Evolutionary conservation across 2,113 vertebrate species (phyloP).

Genomic region (Pygoscelis adeliae): DNA sequence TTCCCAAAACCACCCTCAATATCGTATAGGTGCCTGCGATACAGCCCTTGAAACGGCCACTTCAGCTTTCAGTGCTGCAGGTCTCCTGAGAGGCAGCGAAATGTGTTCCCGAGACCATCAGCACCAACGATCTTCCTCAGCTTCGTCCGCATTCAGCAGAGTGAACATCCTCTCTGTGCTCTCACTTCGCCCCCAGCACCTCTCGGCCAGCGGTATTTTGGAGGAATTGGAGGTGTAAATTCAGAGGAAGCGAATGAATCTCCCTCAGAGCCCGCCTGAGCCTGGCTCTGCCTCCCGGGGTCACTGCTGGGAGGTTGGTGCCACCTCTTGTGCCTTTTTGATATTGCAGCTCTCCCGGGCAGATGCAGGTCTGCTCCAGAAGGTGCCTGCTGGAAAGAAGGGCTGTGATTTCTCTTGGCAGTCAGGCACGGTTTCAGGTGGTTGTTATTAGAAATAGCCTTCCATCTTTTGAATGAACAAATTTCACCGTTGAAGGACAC

Average conservation of each 20-base stretch:
- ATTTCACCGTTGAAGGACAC: not conserved
- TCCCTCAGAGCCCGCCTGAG: rapidly evolving
- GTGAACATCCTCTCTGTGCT: rapidly evolving
- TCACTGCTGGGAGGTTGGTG: not conserved
- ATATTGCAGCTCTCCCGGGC: not conserved
- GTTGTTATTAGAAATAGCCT: not conserved
- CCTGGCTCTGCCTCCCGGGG: not conserved
- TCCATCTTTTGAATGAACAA: not conserved
- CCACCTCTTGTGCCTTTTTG: not conserved
- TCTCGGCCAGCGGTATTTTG: not conserved
- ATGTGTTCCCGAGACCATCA: not conserved
- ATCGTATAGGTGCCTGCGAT: not conserved
- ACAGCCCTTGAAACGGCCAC: not conserved
- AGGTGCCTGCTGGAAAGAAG: not conserved
- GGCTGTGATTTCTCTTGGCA: not conserved
- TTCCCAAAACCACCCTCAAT: not conserved
- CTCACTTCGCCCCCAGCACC: not conserved
- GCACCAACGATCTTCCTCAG: rapidly evolving
- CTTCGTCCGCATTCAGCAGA: rapidly evolving
- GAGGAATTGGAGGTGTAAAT: not conserved
- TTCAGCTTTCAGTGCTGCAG: not conserved
- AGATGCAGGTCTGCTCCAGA: not conserved
- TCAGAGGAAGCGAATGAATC: not conserved
- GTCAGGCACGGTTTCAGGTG: not conserved
- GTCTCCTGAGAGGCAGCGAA: not conserved